Evolutionary conservation across 2,113 vertebrate species (phyloP).

Genomic region (Colius striatus): DNA sequence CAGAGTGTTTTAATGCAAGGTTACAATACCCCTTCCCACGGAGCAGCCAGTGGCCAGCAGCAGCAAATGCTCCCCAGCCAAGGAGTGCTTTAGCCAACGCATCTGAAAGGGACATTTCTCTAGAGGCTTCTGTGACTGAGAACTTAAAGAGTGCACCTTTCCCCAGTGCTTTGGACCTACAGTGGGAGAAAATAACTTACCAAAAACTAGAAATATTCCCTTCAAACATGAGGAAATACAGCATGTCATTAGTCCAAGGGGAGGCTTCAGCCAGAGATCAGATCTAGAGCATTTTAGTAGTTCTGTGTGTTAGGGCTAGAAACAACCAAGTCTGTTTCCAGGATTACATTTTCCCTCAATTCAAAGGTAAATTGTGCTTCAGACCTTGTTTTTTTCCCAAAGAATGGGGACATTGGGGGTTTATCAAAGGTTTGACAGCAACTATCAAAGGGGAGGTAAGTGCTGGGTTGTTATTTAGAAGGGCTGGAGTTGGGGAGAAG

Average conservation of each 20-base stretch:
- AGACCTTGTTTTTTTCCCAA: slow-evolving; percentile 9
- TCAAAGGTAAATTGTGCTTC: slow-evolving; percentile 78
- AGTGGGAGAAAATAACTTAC: slow-evolving; percentile 19
- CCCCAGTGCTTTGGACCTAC: background rate
- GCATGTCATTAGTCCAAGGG: background rate
- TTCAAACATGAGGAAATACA: slow-evolving; percentile 19
- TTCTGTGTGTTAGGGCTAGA: slow-evolving; percentile 62
- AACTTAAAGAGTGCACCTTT: background rate
- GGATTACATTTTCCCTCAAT: slow-evolving; percentile 37
- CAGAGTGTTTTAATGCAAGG: slow-evolving; percentile 23
- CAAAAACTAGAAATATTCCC: background rate
- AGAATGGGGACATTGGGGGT: background rate
- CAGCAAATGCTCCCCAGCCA: background rate
- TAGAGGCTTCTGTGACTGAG: slow-evolving; percentile 34
- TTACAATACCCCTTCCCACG: background rate
- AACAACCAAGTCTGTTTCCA: slow-evolving; percentile 58
- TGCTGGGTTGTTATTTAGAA: background rate
- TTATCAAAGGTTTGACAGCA: background rate
- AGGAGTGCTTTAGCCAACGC: background rate
- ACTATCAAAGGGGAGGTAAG: background rate
- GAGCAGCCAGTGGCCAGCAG: slow-evolving; percentile 10
- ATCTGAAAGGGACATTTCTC: slow-evolving; percentile 14
- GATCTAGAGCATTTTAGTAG: background rate
- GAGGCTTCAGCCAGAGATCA: background rate
- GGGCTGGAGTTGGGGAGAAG: background rate